Evolutionary conservation across 1,140 invertebrate species (phyloP).

Genomic region (Eciton burchellii): DNA sequence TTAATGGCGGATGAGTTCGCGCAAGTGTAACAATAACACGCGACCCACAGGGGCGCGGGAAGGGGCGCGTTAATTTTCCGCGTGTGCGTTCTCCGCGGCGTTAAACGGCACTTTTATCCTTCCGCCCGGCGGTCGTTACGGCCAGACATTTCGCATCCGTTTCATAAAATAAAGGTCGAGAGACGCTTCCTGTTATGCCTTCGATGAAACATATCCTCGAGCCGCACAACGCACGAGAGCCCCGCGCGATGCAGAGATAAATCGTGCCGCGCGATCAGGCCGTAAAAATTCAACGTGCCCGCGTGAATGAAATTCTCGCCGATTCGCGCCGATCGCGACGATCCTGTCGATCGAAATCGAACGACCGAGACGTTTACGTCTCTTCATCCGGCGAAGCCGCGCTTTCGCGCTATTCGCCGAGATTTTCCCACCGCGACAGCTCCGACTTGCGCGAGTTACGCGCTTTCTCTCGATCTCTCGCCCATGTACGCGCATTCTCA

Average conservation of each 20-base stretch:
- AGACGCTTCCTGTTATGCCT: slow-evolving; percentile 6
- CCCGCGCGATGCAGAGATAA: slow-evolving; percentile 31
- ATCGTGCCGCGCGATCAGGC: slow-evolving; percentile 16
- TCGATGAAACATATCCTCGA: slow-evolving; percentile 27
- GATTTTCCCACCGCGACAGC: too few species aligned
- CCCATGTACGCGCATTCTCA: background rate
- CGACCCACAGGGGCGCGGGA: too few species aligned
- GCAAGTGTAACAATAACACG: background rate
- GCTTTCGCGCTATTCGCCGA: slow-evolving; percentile 19
- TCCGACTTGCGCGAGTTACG: too few species aligned
- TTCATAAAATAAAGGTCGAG: slow-evolving; percentile 27
- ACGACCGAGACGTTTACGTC: slow-evolving; percentile 28
- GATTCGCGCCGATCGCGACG: background rate
- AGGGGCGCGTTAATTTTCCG: background rate
- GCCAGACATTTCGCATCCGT: slow-evolving; percentile 20
- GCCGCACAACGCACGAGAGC: slow-evolving; percentile 7
- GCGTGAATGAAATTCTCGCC: slow-evolving; percentile 38
- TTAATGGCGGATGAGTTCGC: background rate
- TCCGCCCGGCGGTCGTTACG: background rate
- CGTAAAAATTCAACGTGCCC: slow-evolving; percentile 52
- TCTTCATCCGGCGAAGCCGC: background rate
- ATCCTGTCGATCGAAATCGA: slow-evolving; percentile 29
- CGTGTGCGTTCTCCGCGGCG: background rate
- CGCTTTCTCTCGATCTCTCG: too few species aligned
- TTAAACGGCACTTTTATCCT: slow-evolving; percentile 1